phyloP scores from a whole-genome alignment of 2,113 vertebrate genomes.

The Oplegnathus fasciatus region DNA sequence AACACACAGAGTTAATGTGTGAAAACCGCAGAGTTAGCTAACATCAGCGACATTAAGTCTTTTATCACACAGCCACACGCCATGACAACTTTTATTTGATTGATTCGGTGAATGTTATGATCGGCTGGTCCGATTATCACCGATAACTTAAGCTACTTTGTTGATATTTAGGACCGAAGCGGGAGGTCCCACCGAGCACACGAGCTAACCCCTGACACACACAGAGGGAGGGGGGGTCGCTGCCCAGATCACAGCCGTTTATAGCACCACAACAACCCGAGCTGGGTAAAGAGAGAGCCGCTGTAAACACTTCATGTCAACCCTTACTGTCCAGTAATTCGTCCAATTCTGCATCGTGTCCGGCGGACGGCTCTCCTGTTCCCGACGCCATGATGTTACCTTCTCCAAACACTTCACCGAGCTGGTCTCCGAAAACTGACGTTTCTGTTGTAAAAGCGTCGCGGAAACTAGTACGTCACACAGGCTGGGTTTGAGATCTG shows the following conservation, averaged over 20 bases:
- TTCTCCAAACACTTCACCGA: constrained; percentile 27
- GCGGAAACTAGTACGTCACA: constrained; percentile 15
- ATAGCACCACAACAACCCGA: background rate
- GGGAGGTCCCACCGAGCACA: background rate
- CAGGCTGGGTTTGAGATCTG: background rate
- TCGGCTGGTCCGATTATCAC: background rate
- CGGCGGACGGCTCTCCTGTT: constrained; percentile 52
- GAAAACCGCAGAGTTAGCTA: background rate
- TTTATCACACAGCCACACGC: background rate
- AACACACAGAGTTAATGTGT: background rate
- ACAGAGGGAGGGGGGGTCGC: no score
- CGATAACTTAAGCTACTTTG: background rate
- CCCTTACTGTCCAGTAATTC: constrained; percentile 86
- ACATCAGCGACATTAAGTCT: background rate
- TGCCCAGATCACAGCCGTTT: background rate
- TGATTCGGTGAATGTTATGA: background rate
- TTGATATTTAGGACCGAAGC: background rate
- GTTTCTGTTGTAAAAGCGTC: constrained; percentile 41
- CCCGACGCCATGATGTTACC: constrained; percentile 82
- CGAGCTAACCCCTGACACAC: background rate
- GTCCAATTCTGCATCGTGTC: constrained; percentile 83
- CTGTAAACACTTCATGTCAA: background rate
- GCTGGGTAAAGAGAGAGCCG: background rate
- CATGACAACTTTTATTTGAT: no score
- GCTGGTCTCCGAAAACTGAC: constrained; percentile 64